phyloP scores from a whole-genome alignment of 2,797 vertebrate species.

The Natrix natrix region DNA sequence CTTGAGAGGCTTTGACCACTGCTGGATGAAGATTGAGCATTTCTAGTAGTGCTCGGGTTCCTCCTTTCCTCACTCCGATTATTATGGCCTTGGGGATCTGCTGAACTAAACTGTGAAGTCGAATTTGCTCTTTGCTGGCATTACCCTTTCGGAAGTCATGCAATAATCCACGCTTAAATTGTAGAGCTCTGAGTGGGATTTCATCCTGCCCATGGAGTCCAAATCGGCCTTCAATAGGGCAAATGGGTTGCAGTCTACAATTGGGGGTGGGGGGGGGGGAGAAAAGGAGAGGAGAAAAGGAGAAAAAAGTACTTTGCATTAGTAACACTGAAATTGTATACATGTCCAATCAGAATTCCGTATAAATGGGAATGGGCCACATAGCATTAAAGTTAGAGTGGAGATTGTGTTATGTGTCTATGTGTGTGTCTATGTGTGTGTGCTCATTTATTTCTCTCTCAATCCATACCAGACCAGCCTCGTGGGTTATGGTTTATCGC shows the following conservation, averaged over 20 bases:
- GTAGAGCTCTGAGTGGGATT: constrained; percentile 82
- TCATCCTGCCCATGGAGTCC: constrained; percentile 75
- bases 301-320: neutral
- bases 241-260: constrained; percentile 88
- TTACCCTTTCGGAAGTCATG: constrained; percentile 87
- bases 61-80: constrained; percentile 93
- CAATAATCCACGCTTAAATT: constrained; percentile 85
- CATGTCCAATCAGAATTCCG: neutral
- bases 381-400: neutral
- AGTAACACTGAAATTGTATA: neutral
- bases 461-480: neutral
- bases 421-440: neutral
- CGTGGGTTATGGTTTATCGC: neutral
- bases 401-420: neutral
- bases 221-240: constrained; percentile 82
- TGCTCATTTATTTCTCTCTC: neutral
- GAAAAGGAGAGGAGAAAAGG: neutral
- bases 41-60: constrained; percentile 90
- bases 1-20: constrained; percentile 96
- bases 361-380: neutral
- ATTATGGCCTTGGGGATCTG: constrained; percentile 94
- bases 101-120: constrained; percentile 86
- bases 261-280: neutral
- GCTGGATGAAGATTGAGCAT: constrained; percentile 95
- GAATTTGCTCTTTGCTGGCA: constrained; percentile 84